Conservation (phyloP, 2,888 invertebrate species). For the Amorpha juglandis region DNA sequence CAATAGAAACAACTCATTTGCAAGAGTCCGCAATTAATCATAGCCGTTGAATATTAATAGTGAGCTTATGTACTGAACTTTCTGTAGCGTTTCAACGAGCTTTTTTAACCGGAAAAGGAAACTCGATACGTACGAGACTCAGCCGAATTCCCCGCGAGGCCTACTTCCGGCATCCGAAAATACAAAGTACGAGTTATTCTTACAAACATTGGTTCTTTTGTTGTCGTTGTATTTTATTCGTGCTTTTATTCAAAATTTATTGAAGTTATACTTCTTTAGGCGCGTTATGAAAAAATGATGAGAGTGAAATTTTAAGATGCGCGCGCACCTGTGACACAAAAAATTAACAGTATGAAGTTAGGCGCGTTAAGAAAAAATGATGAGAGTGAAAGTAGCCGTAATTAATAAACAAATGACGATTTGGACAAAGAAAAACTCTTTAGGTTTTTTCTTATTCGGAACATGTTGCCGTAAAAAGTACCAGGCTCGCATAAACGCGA, state of each 20-base stretch:
- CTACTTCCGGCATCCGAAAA: conserved; percentile 45
- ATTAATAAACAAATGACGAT: too few relatives aligned
- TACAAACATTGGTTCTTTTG: conserved; percentile 1
- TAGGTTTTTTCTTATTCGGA: too few relatives aligned
- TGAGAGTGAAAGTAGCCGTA: too few relatives aligned
- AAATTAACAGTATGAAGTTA: too few relatives aligned
- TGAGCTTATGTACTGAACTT: conserved; percentile 5
- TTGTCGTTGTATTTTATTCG: neutral
- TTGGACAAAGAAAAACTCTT: too few relatives aligned
- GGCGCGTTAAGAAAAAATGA: too few relatives aligned
- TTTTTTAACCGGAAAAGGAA: conserved; percentile 49
- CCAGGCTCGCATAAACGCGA: too few relatives aligned
- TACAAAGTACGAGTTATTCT: conserved; percentile 8
- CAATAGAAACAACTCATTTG: neutral
- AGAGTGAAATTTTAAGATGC: too few relatives aligned
- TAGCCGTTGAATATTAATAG: neutral
- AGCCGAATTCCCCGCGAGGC: conserved; percentile 49
- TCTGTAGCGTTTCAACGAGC: conserved; percentile 33
- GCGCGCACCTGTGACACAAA: too few relatives aligned
- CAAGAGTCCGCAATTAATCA: conserved; percentile 1
- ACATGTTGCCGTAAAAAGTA: too few relatives aligned
- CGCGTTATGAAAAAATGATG: too few relatives aligned
- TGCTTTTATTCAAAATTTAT: neutral
- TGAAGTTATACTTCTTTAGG: too few relatives aligned
- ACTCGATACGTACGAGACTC: conserved; percentile 51